phyloP scores from a whole-genome alignment of 2,113 vertebrate species.

The Oryzias woworae region DNA sequence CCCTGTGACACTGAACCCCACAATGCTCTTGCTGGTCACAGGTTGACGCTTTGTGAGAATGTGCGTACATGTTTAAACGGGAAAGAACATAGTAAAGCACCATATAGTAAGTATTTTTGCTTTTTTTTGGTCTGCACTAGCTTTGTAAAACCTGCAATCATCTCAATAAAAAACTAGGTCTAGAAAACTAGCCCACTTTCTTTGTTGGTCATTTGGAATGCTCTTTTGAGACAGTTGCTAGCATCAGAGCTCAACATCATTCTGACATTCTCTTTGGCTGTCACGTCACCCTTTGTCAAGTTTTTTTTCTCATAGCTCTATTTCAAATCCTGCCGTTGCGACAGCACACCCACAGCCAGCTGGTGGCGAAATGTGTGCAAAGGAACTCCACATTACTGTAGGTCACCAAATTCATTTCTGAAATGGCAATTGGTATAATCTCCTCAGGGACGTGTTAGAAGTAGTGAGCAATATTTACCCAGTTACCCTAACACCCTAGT shows the following conservation, averaged over 20 bases:
- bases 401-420: constrained; percentile 95
- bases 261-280: constrained; percentile 4
- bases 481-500: constrained; percentile 73
- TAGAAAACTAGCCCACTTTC: neutral
- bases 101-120: too few species aligned
- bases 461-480: constrained; percentile 72
- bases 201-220: neutral
- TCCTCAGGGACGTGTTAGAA: constrained; percentile 82
- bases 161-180: neutral
- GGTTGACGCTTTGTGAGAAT: too few species aligned
- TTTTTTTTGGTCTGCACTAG: neutral
- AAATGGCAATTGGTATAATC: constrained; percentile 87
- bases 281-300: constrained; percentile 8
- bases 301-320: constrained; percentile 1
- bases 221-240: neutral
- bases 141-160: neutral
- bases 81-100: too few species aligned
- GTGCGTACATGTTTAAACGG: too few species aligned
- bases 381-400: constrained; percentile 87
- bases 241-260: constrained; percentile 3
- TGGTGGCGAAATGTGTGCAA: constrained; percentile 78
- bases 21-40: too few species aligned
- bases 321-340: constrained; percentile 13
- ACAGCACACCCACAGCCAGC: constrained; percentile 19
- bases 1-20: too few species aligned